phyloP scores from a whole-genome alignment of 2,888 invertebrate genomes.

The Serrognathus titanus region DNA sequence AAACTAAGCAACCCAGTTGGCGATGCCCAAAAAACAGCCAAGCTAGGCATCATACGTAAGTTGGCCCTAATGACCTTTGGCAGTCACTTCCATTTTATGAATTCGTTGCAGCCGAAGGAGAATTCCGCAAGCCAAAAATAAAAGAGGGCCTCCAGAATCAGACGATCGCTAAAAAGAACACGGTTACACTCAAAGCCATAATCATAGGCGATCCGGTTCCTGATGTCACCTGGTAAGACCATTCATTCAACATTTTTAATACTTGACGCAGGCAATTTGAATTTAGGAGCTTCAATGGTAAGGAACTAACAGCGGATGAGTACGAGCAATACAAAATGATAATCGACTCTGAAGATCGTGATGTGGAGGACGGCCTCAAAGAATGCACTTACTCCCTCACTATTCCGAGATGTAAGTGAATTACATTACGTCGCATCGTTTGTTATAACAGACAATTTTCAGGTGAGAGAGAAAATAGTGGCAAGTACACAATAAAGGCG shows the following conservation, averaged over 20 bases:
- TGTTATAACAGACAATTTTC: neutral
- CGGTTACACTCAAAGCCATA: constrained; percentile 65
- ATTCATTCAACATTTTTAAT: neutral
- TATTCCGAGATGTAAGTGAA: constrained; percentile 61
- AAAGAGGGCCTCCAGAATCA: constrained; percentile 65
- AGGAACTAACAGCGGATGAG: constrained; percentile 62
- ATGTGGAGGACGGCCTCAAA: constrained; percentile 71
- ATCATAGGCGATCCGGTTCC: constrained; percentile 89
- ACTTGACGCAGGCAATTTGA: no score
- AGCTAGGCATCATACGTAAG: constrained; percentile 70
- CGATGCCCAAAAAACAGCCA: constrained; percentile 69
- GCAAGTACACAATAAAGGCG: constrained; percentile 75
- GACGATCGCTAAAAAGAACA: constrained; percentile 67
- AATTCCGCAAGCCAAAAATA: constrained; percentile 74
- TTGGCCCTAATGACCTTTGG: constrained; percentile 19
- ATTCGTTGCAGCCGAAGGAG: constrained; percentile 61
- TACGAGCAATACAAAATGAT: constrained; percentile 53
- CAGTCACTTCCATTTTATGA: neutral
- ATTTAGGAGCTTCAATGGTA: constrained; percentile 65
- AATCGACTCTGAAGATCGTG: constrained; percentile 61
- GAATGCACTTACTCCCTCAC: constrained; percentile 77
- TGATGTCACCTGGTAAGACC: constrained; percentile 72
- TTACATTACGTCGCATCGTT: neutral
- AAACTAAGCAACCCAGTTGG: constrained; percentile 81
- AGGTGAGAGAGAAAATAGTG: constrained; percentile 74